Conservation (phyloP, 2,888 invertebrate species). For the Acanthosoma haemorrhoidale region DNA sequence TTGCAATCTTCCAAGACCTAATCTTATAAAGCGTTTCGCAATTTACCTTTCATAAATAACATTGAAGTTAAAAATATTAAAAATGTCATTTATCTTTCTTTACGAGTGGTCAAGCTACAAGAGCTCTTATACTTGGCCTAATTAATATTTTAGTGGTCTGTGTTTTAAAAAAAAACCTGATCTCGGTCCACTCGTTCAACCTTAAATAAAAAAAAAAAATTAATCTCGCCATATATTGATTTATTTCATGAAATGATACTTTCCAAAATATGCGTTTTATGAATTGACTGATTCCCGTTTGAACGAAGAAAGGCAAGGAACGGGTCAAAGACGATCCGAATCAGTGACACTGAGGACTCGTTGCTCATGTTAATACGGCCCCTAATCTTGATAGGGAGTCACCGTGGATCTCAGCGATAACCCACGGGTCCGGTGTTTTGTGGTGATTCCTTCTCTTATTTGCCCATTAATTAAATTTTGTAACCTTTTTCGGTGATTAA, state of each 20-base stretch:
- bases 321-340: neutral
- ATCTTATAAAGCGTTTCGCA: no score
- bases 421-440: neutral
- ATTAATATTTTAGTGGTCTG: conserved; percentile 6
- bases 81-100: conserved; percentile 9
- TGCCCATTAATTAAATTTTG: conserved; percentile 1
- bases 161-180: neutral
- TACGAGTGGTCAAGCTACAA: no score
- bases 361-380: neutral
- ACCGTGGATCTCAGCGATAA: conserved; percentile 11
- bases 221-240: neutral
- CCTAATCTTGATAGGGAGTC: conserved; percentile 4
- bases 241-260: neutral
- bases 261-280: neutral
- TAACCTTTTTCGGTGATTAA: conserved; percentile 12
- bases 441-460: conserved; percentile 1
- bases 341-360: neutral
- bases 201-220: neutral
- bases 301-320: neutral
- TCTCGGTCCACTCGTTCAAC: neutral
- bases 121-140: neutral
- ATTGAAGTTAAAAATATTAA: no score
- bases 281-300: neutral
- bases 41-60: no score
- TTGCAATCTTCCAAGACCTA: no score